Evolutionary conservation across 2,113 vertebrate genomes (phyloP).

Genomic region (Cebus imitator): DNA sequence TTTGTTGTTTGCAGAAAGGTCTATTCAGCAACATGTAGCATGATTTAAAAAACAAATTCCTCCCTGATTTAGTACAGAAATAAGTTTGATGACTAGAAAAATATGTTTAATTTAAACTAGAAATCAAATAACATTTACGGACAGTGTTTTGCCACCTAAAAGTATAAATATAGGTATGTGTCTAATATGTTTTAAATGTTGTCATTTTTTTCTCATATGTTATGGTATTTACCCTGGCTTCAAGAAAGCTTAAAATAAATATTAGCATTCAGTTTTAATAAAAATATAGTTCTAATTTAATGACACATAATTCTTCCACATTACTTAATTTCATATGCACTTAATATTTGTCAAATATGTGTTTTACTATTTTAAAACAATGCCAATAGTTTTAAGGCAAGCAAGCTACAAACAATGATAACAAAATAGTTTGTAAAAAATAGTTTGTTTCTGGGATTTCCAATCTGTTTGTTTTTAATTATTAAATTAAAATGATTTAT

Average conservation of each 20-base stretch:
- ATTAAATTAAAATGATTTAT: too few relatives aligned
- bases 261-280: neutral
- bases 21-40: neutral
- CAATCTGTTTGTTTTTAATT: too few relatives aligned
- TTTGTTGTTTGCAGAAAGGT: neutral
- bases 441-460: neutral
- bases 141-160: neutral
- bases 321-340: neutral
- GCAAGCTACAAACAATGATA: neutral
- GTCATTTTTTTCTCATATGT: neutral
- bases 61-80: neutral
- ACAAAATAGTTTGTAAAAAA: neutral
- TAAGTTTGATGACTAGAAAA: neutral
- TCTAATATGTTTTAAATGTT: constrained; percentile 6
- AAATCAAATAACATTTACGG: neutral
- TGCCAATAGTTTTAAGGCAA: neutral
- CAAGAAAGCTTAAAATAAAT: neutral
- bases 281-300: neutral
- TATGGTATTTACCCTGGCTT: constrained; percentile 9
- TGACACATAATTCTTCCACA: neutral
- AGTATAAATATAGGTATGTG: neutral
- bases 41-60: neutral
- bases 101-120: neutral
- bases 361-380: neutral
- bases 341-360: neutral